phyloP scores from a whole-genome alignment of 1,140 invertebrate species.

The Diorhabda carinulata region DNA sequence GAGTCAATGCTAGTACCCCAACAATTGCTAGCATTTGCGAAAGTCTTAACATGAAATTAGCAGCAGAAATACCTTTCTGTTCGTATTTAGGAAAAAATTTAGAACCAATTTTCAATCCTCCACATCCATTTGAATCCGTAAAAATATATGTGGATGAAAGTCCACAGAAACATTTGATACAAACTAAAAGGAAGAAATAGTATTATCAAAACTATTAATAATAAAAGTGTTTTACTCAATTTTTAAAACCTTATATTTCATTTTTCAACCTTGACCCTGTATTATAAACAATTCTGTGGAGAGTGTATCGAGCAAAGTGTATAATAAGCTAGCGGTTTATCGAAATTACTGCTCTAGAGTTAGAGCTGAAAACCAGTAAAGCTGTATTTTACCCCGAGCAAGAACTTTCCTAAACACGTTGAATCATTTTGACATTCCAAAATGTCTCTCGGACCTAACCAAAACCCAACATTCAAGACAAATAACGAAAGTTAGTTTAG shows the following conservation, averaged over 20 bases:
- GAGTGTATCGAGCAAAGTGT: too few species aligned
- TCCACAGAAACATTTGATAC: conserved; percentile 22
- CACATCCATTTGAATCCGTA: conserved; percentile 33
- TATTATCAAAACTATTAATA: not conserved
- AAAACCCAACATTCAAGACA: not conserved
- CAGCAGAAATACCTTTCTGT: conserved; percentile 42
- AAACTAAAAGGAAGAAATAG: not conserved
- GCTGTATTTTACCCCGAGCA: not conserved
- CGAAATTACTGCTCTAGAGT: not conserved
- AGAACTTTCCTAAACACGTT: not conserved
- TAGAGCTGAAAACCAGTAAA: not conserved
- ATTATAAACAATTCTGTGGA: too few species aligned
- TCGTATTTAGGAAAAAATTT: conserved; percentile 36
- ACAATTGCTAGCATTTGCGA: conserved; percentile 40
- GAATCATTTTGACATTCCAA: not conserved
- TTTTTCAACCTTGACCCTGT: too few species aligned
- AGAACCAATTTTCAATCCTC: conserved; percentile 38
- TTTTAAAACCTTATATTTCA: too few species aligned
- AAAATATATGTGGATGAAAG: conserved; percentile 39
- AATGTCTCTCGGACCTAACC: not conserved
- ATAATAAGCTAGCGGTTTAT: not conserved
- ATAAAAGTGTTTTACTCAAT: not conserved
- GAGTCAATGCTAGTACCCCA: conserved; percentile 48
- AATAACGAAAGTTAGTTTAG: not conserved
- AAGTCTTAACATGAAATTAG: conserved; percentile 38